These are phyloP conservation scores for Stichodactyla mertensii DNA, from an alignment of 64 coral and sea anemone species.

Conservation along the genomic window DNA sequence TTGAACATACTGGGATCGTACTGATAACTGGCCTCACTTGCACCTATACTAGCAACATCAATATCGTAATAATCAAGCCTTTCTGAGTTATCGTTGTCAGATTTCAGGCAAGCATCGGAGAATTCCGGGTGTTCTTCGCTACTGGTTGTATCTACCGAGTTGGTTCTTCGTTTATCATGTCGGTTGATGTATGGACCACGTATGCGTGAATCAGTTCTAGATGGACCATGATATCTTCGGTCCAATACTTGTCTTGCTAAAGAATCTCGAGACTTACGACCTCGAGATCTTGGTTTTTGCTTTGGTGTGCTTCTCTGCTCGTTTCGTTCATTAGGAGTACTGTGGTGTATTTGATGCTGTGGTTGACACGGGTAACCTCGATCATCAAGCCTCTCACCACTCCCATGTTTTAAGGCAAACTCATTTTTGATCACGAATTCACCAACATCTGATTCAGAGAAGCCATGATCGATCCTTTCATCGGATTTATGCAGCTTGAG, in stretches of 20 bases:
- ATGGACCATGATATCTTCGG: conserved; percentile 29
- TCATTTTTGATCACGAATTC: conserved; percentile 79
- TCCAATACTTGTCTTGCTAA: conserved; percentile 32
- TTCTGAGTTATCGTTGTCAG: conserved; percentile 85
- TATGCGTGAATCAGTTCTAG: conserved; percentile 59
- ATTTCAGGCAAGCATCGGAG: conserved; percentile 43
- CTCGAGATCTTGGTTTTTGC: conserved; percentile 18
- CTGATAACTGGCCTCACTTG: conserved; percentile 80
- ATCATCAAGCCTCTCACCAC: background rate
- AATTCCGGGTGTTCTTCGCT: conserved; percentile 81
- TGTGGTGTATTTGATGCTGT: conserved; percentile 14
- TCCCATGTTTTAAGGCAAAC: conserved; percentile 3
- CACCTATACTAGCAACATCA: conserved; percentile 81
- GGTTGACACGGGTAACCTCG: background rate
- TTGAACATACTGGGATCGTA: conserved; percentile 82
- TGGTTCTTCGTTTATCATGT: conserved; percentile 50
- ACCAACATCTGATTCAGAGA: conserved; percentile 74
- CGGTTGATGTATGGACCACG: conserved; percentile 17
- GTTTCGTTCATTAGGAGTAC: conserved; percentile 37
- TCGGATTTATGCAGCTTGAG: conserved; percentile 77
- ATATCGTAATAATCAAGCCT: conserved; percentile 85
- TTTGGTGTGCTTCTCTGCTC: background rate
- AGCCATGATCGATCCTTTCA: conserved; percentile 76
- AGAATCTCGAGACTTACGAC: conserved; percentile 16
- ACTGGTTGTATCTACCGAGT: conserved; percentile 64